A percentile compares a stretch with the other conserved stretches of the same genome.
Evolutionary conservation across 2,888 invertebrate genomes (phyloP).

Genomic region (Amblyjoppa fuscipennis): DNA sequence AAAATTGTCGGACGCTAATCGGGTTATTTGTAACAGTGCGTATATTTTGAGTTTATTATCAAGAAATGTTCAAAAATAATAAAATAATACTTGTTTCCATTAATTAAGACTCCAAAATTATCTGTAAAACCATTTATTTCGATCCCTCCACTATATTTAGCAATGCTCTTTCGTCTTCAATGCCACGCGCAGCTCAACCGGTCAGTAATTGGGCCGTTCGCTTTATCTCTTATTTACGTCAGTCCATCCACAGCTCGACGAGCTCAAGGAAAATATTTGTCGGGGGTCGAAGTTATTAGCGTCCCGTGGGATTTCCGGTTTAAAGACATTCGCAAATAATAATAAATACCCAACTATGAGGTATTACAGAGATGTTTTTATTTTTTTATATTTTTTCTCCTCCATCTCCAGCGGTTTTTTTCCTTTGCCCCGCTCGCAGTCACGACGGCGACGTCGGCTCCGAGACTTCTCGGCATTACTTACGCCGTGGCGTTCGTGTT

Average conservation of each 20-base stretch:
- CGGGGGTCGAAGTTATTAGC: not conserved
- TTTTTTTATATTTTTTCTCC: conserved; percentile 6
- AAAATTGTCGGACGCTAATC: too few relatives aligned
- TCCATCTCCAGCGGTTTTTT: not conserved
- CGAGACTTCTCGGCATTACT: conserved; percentile 56
- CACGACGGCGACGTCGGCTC: conserved; percentile 18
- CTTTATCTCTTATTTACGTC: too few relatives aligned
- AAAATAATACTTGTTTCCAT: too few relatives aligned
- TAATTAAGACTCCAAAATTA: too few relatives aligned
- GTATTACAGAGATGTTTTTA: conserved; percentile 2
- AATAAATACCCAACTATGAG: conserved; percentile 22
- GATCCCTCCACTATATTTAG: too few relatives aligned
- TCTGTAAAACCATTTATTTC: too few relatives aligned
- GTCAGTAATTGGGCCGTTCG: too few relatives aligned
- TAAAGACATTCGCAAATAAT: not conserved
- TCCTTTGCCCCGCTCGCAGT: conserved; percentile 10
- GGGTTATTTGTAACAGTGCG: too few relatives aligned
- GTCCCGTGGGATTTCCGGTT: not conserved
- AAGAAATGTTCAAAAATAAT: too few relatives aligned
- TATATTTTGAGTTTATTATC: too few relatives aligned
- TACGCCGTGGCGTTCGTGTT: conserved; percentile 46
- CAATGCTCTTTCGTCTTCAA: too few relatives aligned
- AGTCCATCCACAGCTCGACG: not conserved
- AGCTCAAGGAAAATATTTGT: not conserved
- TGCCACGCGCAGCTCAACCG: too few relatives aligned